A percentile compares a stretch with the other conserved stretches of the same genome.
These are phyloP conservation scores for Sterrhoptilus dennistouni DNA, from an alignment of 2,113 vertebrate genomes.

Conservation along the genomic window DNA sequence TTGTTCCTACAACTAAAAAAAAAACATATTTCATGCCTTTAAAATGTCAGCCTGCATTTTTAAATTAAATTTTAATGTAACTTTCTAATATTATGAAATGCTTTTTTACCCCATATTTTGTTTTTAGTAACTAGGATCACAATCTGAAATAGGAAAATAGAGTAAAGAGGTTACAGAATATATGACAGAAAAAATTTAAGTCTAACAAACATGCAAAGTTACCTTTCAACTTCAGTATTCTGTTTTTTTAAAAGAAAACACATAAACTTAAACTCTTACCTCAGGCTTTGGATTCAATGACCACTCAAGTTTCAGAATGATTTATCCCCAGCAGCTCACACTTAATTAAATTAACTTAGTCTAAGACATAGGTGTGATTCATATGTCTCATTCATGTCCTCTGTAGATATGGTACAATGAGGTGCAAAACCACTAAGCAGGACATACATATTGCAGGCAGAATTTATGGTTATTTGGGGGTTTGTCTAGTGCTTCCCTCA, in stretches of 20 bases:
- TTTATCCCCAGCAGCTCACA: not conserved
- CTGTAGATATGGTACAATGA: not conserved
- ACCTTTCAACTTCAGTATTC: not conserved
- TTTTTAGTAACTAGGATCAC: not conserved
- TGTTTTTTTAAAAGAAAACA: not conserved
- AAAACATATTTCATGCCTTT: not conserved
- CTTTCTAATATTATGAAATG: not conserved
- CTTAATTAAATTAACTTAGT: not conserved
- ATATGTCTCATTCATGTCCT: not conserved
- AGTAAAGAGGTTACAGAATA: not conserved
- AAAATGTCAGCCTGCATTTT: not conserved
- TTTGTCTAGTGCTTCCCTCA: not conserved
- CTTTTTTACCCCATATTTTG: not conserved
- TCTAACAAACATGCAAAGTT: not conserved
- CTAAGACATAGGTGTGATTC: not conserved
- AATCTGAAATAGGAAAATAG: not conserved
- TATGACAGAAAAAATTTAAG: not conserved
- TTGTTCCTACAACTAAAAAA: not conserved
- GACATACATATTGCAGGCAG: not conserved
- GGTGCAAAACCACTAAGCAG: not conserved
- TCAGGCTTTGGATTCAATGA: not conserved
- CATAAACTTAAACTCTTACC: not conserved
- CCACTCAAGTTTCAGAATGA: not conserved
- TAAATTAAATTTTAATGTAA: not conserved
- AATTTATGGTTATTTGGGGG: not conserved